phyloP scores from a whole-genome alignment of 92 coral and sea anemone species.

The Meandrina meandrites region DNA sequence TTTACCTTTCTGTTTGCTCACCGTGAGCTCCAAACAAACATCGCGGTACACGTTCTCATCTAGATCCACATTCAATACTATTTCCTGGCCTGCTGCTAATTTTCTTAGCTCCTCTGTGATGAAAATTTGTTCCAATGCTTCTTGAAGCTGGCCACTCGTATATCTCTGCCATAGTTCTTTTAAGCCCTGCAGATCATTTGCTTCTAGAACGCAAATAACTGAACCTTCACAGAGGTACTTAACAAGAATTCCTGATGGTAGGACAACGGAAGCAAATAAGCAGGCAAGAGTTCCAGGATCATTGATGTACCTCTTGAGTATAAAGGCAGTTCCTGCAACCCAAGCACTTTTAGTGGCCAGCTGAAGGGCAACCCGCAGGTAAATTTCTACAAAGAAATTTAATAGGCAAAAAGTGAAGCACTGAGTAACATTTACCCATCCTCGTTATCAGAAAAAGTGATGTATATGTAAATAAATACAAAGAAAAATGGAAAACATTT shows the following conservation, averaged over 20 bases:
- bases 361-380: conserved; percentile 17
- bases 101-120: conserved; percentile 61
- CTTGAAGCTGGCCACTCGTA: conserved; percentile 50
- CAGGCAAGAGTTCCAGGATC: conserved; percentile 62
- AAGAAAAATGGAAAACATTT: too few species aligned
- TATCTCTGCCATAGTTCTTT: conserved; percentile 60
- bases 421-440: too few species aligned
- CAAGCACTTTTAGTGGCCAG: conserved; percentile 74
- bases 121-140: conserved; percentile 48
- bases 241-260: conserved; percentile 69
- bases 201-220: conserved; percentile 54
- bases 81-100: conserved; percentile 41
- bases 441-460: too few species aligned
- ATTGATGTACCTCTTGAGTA: conserved; percentile 68
- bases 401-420: not conserved
- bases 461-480: too few species aligned
- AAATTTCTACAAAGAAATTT: conserved; percentile 8
- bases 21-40: conserved; percentile 65
- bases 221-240: conserved; percentile 68
- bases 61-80: conserved; percentile 53
- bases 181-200: conserved; percentile 60
- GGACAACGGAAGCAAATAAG: conserved; percentile 64
- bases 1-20: conserved; percentile 46
- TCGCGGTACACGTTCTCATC: conserved; percentile 61
- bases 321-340: conserved; percentile 69